Conservation (phyloP, 2,113 vertebrate species). For the Oryctolagus cuniculus region mOryCun1.1 NC_091432.1:157012501-157013000, state of each 20-base stretch:
- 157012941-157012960: background rate
- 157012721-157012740: background rate
- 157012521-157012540: background rate
- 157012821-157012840: conserved; percentile 23
- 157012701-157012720: background rate
- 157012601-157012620: background rate
- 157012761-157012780: background rate
- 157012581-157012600: background rate
- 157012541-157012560: background rate
- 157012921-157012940: background rate
- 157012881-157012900: background rate
- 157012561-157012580: background rate
- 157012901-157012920: background rate
- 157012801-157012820: background rate
- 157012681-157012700: background rate
- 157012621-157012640: background rate
- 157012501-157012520: background rate
- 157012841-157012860: background rate
- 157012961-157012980: background rate
- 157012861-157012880: background rate
- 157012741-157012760: background rate
- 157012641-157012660: background rate
- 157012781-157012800: background rate
- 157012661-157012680: background rate
- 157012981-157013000: background rate